Conservation (phyloP, 1,140 invertebrate species). For the Zophobas morio region DNA sequence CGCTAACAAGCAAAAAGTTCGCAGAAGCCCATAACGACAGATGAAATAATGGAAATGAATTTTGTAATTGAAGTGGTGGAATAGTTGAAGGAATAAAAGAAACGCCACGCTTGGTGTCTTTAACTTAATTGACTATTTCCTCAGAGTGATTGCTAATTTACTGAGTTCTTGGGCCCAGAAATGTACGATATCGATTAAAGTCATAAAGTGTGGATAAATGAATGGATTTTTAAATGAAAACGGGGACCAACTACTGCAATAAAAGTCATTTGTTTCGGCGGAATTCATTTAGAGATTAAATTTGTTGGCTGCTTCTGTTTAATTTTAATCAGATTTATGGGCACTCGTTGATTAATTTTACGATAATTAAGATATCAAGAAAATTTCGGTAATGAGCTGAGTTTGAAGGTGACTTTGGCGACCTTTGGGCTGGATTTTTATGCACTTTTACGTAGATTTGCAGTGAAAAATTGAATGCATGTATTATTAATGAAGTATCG, state of each 20-base stretch:
- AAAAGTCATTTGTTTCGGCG: slow-evolving; percentile 12
- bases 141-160: slow-evolving; percentile 34
- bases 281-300: background rate
- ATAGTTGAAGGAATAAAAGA: slow-evolving; percentile 3
- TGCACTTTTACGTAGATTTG: no score
- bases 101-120: slow-evolving; percentile 6
- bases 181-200: slow-evolving; percentile 35
- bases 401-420: no score
- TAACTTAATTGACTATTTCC: slow-evolving; percentile 39
- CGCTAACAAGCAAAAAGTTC: slow-evolving; percentile 2
- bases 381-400: no score
- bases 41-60: slow-evolving; percentile 7
- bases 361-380: no score
- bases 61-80: background rate
- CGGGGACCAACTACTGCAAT: background rate
- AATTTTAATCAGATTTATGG: no score
- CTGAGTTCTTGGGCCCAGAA: slow-evolving; percentile 5
- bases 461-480: no score
- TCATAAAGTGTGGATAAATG: slow-evolving; percentile 34
- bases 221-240: slow-evolving; percentile 23
- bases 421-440: no score
- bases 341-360: no score
- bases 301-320: background rate
- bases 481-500: no score
- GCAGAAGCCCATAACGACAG: background rate